These are phyloP conservation scores for Pemphigus obesinymphae DNA, from an alignment of 1,140 invertebrate genomes.

Conservation along the genomic window DNA sequence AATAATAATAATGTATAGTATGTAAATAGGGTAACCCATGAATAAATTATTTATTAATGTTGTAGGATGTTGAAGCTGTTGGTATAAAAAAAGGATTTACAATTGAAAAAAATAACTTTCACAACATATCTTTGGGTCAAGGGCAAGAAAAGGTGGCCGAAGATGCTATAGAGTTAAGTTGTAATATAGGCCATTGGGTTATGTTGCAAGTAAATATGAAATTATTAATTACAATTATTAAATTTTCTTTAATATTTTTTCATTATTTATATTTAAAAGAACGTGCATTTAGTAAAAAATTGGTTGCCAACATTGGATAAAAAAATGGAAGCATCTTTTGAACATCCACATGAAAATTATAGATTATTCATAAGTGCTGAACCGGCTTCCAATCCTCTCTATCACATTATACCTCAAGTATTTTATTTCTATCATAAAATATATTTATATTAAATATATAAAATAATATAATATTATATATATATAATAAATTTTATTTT, in stretches of 20 bases:
- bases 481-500: neutral
- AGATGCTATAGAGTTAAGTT: slow-evolving; percentile 72
- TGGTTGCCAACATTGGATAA: slow-evolving; percentile 87
- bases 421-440: slow-evolving; percentile 42
- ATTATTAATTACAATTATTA: neutral
- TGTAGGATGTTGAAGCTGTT: slow-evolving; percentile 70
- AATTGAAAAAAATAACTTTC: slow-evolving; percentile 76
- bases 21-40: no score
- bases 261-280: slow-evolving; percentile 55
- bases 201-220: slow-evolving; percentile 61
- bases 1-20: no score
- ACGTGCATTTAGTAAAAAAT: slow-evolving; percentile 84
- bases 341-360: slow-evolving; percentile 67
- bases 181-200: slow-evolving; percentile 83
- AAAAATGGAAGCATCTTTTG: slow-evolving; percentile 74
- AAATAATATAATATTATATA: no score
- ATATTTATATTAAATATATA: no score
- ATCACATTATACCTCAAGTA: slow-evolving; percentile 65
- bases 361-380: slow-evolving; percentile 69
- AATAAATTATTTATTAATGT: neutral
- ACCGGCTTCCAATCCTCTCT: slow-evolving; percentile 57
- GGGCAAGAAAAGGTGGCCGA: slow-evolving; percentile 91
- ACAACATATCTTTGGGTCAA: slow-evolving; percentile 90
- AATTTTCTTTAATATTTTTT: neutral
- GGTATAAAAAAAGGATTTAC: slow-evolving; percentile 77